Conservation (phyloP, 2,113 vertebrate species). For the Macrotis lagotis region DNA sequence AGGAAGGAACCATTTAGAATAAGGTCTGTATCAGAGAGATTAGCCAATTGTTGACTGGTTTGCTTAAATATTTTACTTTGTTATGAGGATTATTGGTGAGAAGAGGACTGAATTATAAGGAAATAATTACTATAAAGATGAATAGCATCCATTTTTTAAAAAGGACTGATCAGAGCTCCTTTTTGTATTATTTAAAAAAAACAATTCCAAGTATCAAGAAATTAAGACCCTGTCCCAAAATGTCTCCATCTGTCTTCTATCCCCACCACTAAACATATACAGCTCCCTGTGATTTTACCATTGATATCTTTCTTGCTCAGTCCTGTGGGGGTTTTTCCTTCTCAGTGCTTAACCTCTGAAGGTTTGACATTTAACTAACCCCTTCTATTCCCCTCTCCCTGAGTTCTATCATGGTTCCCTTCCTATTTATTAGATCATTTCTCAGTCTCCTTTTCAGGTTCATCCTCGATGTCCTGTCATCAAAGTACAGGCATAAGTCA, state of each 20-base stretch:
- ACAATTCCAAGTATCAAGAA: background rate
- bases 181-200: background rate
- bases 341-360: background rate
- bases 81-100: background rate
- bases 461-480: background rate
- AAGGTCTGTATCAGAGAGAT: too few relatives aligned
- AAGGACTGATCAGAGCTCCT: background rate
- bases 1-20: too few relatives aligned
- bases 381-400: background rate
- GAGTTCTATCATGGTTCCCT: background rate
- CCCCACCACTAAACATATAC: background rate
- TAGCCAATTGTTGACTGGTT: too few relatives aligned
- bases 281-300: background rate
- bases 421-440: background rate
- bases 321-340: background rate
- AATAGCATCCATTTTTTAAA: background rate
- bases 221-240: background rate
- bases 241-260: background rate
- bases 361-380: background rate
- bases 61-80: too few relatives aligned
- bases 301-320: background rate
- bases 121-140: background rate
- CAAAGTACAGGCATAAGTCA: background rate
- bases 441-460: background rate
- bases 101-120: background rate